These are phyloP conservation scores for Brenthis daphne DNA, from an alignment of 2,888 invertebrate species.

Conservation along the genomic window DNA sequence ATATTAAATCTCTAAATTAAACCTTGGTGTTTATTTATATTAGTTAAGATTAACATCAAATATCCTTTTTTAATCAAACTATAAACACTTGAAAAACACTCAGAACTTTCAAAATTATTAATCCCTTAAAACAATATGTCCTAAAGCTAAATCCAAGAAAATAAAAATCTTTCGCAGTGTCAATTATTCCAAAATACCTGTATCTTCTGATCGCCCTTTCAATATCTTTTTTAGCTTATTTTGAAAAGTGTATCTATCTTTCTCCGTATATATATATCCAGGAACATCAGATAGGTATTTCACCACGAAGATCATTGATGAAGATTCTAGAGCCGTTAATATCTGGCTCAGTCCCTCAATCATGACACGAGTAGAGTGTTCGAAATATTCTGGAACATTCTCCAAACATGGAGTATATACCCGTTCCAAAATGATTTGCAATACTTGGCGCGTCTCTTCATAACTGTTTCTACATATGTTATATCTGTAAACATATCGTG, in stretches of 20 bases:
- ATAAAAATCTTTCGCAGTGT: background rate
- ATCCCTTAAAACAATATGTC: background rate
- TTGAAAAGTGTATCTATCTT: constrained; percentile 42
- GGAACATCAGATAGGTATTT: constrained; percentile 73
- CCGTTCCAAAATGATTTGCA: constrained; percentile 76
- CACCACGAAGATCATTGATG: constrained; percentile 72
- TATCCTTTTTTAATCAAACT: too few species aligned
- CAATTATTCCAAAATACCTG: constrained; percentile 37
- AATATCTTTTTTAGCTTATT: constrained; percentile 37
- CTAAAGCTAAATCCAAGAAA: too few species aligned
- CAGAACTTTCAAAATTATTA: too few species aligned
- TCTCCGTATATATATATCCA: constrained; percentile 63
- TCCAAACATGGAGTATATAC: constrained; percentile 81
- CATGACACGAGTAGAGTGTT: constrained; percentile 82
- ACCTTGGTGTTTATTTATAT: too few species aligned
- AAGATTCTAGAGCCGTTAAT: constrained; percentile 76
- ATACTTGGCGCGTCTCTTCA: constrained; percentile 81
- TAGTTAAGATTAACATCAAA: too few species aligned
- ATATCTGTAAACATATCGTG: constrained; percentile 65
- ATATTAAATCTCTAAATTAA: too few species aligned
- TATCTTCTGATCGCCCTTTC: constrained; percentile 40
- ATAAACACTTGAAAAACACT: too few species aligned
- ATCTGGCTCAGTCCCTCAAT: constrained; percentile 84
- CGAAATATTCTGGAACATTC: constrained; percentile 78
- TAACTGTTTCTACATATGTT: constrained; percentile 84